Conservation (phyloP, 2,113 vertebrate species). For the Archocentrus centrarchus region DNA sequence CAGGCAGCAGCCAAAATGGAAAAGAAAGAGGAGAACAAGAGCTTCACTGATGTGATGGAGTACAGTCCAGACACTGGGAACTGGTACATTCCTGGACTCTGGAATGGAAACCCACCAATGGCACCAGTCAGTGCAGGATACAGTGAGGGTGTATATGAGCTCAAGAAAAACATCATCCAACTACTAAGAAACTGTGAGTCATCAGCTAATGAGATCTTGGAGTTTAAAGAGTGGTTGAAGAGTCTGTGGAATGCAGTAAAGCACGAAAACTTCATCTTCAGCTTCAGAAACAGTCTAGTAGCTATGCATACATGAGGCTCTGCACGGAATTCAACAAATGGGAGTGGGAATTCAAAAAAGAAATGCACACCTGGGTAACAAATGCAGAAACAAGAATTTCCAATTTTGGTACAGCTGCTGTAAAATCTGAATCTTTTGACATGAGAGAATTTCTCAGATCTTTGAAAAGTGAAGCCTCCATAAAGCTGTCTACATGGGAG, state of each 20-base stretch:
- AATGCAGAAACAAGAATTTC: no score
- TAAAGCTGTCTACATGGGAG: constrained; percentile 45
- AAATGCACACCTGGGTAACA: constrained; percentile 42
- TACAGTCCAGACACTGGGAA: no score
- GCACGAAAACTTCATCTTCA: constrained; percentile 78
- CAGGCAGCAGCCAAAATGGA: constrained; percentile 78
- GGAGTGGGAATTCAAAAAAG: constrained; percentile 73
- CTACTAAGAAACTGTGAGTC: constrained; percentile 23
- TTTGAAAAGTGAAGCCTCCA: constrained; percentile 52
- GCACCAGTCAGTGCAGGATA: constrained; percentile 40
- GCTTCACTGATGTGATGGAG: constrained; percentile 53
- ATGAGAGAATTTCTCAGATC: constrained; percentile 1
- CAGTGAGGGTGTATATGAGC: constrained; percentile 70
- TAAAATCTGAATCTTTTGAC: no score
- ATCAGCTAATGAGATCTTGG: constrained; percentile 32
- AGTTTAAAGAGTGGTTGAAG: constrained; percentile 69
- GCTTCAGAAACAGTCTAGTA: no score
- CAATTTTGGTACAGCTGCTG: no score
- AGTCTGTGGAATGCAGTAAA: constrained; percentile 77
- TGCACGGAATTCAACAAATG: constrained; percentile 70
- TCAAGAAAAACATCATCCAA: constrained; percentile 69
- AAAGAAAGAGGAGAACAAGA: constrained; percentile 64
- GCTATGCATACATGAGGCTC: constrained; percentile 45
- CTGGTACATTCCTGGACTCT: constrained; percentile 77
- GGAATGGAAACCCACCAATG: constrained; percentile 65